A percentile compares a stretch with the other conserved stretches of the same genome.
Conservation (phyloP, 2,113 vertebrate genomes). For the Tursiops truncatus region DNA sequence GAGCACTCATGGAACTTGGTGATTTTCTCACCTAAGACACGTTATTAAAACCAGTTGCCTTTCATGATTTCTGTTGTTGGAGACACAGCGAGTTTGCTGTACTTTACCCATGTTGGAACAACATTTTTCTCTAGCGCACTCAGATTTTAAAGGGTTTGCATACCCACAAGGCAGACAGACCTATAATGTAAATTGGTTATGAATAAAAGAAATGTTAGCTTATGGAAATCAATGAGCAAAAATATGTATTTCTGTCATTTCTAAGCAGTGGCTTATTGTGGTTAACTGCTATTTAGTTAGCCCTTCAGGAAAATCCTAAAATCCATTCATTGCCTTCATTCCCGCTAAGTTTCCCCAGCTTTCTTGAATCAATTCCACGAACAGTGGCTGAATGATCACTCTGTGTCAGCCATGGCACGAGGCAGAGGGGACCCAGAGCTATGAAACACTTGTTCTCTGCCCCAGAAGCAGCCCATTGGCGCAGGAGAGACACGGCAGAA, state of each 20-base stretch:
- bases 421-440: neutral
- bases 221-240: slow-evolving; percentile 36
- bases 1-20: neutral
- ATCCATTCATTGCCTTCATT: neutral
- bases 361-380: neutral
- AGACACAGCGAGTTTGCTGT: neutral
- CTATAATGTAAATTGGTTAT: neutral
- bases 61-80: neutral
- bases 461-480: neutral
- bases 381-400: neutral
- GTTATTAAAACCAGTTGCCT: neutral
- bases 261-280: neutral
- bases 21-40: neutral
- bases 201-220: slow-evolving; percentile 16
- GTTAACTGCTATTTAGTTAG: neutral
- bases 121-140: neutral
- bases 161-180: neutral
- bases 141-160: neutral
- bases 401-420: neutral
- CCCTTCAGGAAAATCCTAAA: neutral
- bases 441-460: neutral
- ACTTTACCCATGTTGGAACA: neutral
- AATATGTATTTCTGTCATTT: slow-evolving; percentile 8
- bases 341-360: neutral
- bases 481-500: neutral